Base-by-base conservation (phyloP, 2,888 invertebrate species). In the Idaea straminata region DNA sequence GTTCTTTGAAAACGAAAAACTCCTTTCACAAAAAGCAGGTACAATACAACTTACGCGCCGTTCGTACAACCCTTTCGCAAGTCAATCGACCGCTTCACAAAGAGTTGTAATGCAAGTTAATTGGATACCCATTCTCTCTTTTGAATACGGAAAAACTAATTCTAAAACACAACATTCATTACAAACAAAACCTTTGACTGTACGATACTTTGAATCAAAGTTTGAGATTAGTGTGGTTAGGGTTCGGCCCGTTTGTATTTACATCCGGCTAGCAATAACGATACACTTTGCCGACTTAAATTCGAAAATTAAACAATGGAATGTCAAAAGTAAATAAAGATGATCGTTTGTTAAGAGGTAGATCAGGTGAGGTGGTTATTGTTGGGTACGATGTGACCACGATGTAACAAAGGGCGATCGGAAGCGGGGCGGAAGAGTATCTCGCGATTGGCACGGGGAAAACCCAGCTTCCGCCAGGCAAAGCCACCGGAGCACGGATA, bases 391-490 rank as follows among this genome's bases (percentile, higher is more conserved):
- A 85, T 47, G 47, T 47, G 47, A 47, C 47, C 25, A 25, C 25
- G 25, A 25, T 25, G 25, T 25, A 25, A 25, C 83, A 85, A 85
- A 84, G 81, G 80, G 76, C 77, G 70, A 64, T 70, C 79, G 84
- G 83, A 83, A 79, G 76, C 75, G 69, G 70, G 70, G 68, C 75
- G 77, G 69, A 77, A 74, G 77, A 72, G 75, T 77, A 81, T 78
- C 78, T 76, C 66, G 69, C 78, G 77, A 77, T 80, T 74, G 78
- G 79, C 77, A 72, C 77, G 77, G 81, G 81, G 83, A 86, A 86
- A 87, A 80, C 13, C 79, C 78, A 77, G 79, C 79, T 84, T 86
- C 85, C 85, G 82, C 69, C 68, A 70, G 69, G 72, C 71, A 72
- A 65, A 68, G 64, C 36, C 64, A 62, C 64, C 67, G 64, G 64